These are phyloP conservation scores for Amblyjoppa fuscipennis DNA, from an alignment of 2,888 invertebrate species.

Conservation along the genomic window DNA sequence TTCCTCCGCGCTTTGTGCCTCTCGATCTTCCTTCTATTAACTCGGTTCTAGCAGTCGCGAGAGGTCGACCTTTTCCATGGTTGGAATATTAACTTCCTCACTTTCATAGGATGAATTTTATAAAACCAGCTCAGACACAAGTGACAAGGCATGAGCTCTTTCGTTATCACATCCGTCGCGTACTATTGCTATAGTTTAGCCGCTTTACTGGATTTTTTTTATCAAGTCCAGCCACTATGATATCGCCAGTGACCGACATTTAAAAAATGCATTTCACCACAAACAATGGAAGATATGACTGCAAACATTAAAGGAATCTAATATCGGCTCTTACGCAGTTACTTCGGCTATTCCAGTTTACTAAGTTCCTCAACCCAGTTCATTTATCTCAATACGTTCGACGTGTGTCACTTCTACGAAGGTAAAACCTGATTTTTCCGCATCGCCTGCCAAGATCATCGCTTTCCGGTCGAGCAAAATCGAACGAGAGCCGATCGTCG, in stretches of 20 bases:
- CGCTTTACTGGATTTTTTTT: too few species aligned
- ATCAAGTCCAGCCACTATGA: too few species aligned
- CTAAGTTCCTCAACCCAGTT: neutral
- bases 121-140: too few species aligned
- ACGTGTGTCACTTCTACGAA: neutral
- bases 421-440: constrained; percentile 21
- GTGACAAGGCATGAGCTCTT: too few species aligned
- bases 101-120: neutral
- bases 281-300: neutral
- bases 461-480: neutral
- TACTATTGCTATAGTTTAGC: too few species aligned
- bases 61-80: too few species aligned
- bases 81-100: too few species aligned
- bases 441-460: constrained; percentile 21
- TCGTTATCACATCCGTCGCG: too few species aligned
- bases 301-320: neutral
- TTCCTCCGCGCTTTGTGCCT: neutral
- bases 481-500: neutral
- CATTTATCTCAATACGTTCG: neutral
- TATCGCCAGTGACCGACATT: too few species aligned
- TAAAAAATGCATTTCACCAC: too few species aligned
- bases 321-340: neutral
- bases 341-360: neutral
- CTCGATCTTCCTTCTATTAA: neutral
- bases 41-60: too few species aligned